Percentiles rank a stretch among this genome's conserved stretches.
These are phyloP conservation scores for Theocolax elegans DNA, from an alignment of 1,140 invertebrate genomes.

Conservation along the genomic window DNA sequence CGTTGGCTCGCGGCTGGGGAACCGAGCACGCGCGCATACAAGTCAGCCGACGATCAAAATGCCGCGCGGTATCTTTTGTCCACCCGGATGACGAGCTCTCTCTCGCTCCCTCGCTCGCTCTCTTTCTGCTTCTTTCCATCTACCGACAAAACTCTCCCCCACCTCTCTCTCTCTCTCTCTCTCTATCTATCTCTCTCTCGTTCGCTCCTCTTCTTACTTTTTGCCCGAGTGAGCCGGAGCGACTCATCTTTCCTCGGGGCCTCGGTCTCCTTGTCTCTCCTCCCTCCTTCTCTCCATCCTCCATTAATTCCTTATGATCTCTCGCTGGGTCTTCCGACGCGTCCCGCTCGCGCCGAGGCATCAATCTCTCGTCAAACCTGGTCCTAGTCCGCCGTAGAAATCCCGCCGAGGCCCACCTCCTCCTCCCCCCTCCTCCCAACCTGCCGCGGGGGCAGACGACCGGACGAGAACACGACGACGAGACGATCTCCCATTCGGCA, in stretches of 20 bases:
- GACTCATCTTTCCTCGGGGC: constrained; percentile 1
- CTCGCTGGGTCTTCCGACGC: constrained; percentile 3
- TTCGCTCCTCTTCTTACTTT: constrained; percentile 32
- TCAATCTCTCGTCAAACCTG: constrained; percentile 68
- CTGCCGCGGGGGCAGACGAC: neutral
- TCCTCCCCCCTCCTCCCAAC: neutral
- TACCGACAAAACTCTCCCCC: constrained; percentile 46
- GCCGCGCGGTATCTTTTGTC: constrained; percentile 66
- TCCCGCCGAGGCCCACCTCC: constrained; percentile 42
- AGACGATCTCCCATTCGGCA: neutral
- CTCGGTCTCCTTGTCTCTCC: neutral
- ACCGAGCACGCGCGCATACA: constrained; percentile 36
- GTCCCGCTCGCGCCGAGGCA: constrained; percentile 43
- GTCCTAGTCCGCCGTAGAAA: constrained; percentile 59
- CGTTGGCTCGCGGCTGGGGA: too few species aligned
- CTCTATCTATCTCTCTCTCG: neutral
- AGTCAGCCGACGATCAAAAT: constrained; percentile 63
- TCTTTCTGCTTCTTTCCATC: neutral
- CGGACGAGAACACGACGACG: neutral
- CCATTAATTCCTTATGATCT: constrained; percentile 37
- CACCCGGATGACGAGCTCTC: constrained; percentile 46
- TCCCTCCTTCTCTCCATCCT: neutral
- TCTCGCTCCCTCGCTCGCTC: neutral
- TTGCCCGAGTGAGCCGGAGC: constrained; percentile 16
- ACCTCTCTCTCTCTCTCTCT: neutral